phyloP scores from a whole-genome alignment of 2,888 invertebrate species.

The Drosophila incognita region DNA sequence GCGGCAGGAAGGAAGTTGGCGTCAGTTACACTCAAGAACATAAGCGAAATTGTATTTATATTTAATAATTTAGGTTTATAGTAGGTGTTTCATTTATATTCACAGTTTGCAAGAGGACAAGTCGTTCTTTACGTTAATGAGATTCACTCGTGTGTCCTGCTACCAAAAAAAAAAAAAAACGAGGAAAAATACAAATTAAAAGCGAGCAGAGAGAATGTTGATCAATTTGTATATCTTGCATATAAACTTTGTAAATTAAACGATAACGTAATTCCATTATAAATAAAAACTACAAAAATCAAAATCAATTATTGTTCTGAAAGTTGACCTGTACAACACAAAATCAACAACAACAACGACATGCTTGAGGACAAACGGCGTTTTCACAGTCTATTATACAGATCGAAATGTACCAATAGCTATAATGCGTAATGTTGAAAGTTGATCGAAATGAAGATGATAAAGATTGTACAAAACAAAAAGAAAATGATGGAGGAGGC shows the following conservation, averaged over 20 bases:
- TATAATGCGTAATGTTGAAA: conserved; percentile 46
- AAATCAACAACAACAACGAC: not conserved
- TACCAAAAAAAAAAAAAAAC: conserved; percentile 6
- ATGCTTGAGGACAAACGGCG: conserved; percentile 8
- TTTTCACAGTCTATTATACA: conserved; percentile 23
- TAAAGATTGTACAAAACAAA: conserved; percentile 54
- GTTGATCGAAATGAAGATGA: conserved; percentile 34
- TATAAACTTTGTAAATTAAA: conserved; percentile 69
- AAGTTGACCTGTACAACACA: conserved; percentile 8
- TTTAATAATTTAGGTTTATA: conserved; percentile 76
- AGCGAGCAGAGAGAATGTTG: conserved; percentile 15
- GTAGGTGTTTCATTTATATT: conserved; percentile 71
- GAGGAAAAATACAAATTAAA: conserved; percentile 8
- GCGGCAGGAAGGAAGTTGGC: conserved; percentile 24
- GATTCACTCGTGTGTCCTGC: conserved; percentile 19
- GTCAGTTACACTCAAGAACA: conserved; percentile 24
- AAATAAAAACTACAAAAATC: conserved; percentile 60
- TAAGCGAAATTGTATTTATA: conserved; percentile 70
- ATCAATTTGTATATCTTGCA: conserved; percentile 54
- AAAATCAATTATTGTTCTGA: conserved; percentile 35
- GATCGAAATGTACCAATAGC: conserved; percentile 46
- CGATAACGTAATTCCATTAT: conserved; percentile 76
- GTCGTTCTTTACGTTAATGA: conserved; percentile 29
- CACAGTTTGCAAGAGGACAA: conserved; percentile 46
- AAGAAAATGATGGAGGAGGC: conserved; percentile 31